These are phyloP conservation scores for Sphaeridia pumilis DNA, from an alignment of 2,888 invertebrate species.

Conservation along the genomic window DNA sequence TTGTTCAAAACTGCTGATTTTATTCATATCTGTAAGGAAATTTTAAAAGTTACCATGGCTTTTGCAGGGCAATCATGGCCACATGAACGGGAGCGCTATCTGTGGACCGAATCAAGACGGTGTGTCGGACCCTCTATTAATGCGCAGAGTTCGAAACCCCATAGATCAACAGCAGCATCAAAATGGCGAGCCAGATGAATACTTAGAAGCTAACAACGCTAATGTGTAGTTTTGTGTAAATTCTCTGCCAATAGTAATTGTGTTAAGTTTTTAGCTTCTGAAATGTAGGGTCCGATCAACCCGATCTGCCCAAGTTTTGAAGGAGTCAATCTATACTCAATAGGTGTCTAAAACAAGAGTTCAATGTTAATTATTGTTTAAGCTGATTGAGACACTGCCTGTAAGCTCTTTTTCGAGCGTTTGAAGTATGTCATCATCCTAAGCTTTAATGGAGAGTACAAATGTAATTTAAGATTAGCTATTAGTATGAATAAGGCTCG, in stretches of 20 bases:
- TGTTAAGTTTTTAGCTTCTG: background rate
- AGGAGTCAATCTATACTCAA: too few species aligned
- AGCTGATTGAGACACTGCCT: too few species aligned
- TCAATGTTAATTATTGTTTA: too few species aligned
- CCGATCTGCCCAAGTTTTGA: too few species aligned
- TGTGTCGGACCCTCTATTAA: constrained; percentile 27
- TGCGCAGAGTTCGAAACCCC: constrained; percentile 28
- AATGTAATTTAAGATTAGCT: too few species aligned
- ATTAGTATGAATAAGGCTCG: too few species aligned
- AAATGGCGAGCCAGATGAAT: constrained; percentile 23
- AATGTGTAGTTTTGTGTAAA: constrained; percentile 1
- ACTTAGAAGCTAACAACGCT: constrained; percentile 25
- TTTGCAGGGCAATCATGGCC: constrained; percentile 25
- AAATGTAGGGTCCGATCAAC: too few species aligned
- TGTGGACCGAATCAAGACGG: constrained; percentile 24
- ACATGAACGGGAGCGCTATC: constrained; percentile 23
- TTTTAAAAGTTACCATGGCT: too few species aligned
- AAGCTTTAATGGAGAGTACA: too few species aligned
- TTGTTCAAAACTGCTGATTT: background rate
- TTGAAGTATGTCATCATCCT: too few species aligned
- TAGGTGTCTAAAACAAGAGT: too few species aligned
- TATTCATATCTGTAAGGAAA: background rate
- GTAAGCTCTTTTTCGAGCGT: too few species aligned
- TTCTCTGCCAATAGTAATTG: background rate
- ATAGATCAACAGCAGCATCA: constrained; percentile 17